phyloP scores from a whole-genome alignment of 2,888 invertebrate genomes.

The Drosophila tanythrix region DNA sequence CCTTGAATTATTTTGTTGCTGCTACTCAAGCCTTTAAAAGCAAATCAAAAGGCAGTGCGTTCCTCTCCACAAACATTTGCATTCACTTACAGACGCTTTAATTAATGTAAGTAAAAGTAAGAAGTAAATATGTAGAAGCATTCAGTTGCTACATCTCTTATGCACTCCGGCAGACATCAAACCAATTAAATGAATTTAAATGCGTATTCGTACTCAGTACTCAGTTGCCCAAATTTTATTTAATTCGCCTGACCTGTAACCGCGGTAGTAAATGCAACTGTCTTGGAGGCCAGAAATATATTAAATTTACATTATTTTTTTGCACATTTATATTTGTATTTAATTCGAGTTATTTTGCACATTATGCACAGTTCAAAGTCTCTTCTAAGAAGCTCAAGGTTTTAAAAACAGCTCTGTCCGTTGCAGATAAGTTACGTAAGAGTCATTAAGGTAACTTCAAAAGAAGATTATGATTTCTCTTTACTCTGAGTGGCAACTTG shows the following conservation, averaged over 20 bases:
- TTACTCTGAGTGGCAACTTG: neutral
- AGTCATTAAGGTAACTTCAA: neutral
- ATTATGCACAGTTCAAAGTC: neutral
- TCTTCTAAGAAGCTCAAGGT: neutral
- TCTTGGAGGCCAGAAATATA: neutral
- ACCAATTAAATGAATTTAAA: conserved; percentile 4
- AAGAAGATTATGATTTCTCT: neutral
- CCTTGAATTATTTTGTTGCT: conserved; percentile 64
- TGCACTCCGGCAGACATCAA: neutral
- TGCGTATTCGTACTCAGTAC: neutral
- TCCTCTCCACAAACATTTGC: conserved; percentile 4
- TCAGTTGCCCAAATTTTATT: neutral
- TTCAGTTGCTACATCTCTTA: neutral
- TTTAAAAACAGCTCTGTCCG: neutral
- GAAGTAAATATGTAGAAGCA: neutral
- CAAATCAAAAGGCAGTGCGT: conserved; percentile 9
- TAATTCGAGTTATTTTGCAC: neutral
- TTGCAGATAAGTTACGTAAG: neutral
- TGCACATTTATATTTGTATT: neutral
- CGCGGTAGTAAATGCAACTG: neutral
- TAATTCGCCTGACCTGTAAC: neutral
- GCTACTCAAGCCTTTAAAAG: conserved; percentile 2
- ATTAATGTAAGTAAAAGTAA: conserved; percentile 4
- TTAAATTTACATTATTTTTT: neutral
- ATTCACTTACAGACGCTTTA: neutral